Evolutionary conservation across 2,113 vertebrate species (phyloP).

Genomic region (Toxotes chatareus): DNA sequence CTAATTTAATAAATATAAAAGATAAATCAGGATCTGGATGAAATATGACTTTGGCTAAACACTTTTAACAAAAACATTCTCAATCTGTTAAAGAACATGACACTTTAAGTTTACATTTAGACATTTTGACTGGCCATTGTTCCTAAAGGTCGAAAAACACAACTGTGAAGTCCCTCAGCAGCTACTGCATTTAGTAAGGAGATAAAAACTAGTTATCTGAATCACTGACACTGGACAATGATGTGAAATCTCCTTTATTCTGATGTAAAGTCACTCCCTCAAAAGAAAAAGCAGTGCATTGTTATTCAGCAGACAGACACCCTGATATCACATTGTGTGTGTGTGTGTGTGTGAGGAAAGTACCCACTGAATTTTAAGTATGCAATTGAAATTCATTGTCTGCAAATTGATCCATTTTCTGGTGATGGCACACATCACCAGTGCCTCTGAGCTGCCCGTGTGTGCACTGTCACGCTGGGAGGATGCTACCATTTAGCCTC

Average conservation of each 20-base stretch:
- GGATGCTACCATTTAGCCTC: slow-evolving; percentile 27
- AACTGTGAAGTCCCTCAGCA: background rate
- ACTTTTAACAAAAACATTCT: background rate
- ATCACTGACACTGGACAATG: background rate
- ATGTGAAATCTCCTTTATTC: slow-evolving; percentile 5
- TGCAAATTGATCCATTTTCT: slow-evolving; percentile 57
- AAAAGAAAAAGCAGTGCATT: slow-evolving; percentile 14
- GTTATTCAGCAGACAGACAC: slow-evolving; percentile 18
- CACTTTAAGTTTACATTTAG: too few species aligned
- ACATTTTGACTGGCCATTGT: too few species aligned
- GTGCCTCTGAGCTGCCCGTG: background rate
- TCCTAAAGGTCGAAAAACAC: too few species aligned
- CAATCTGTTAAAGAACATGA: too few species aligned
- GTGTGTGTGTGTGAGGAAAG: slow-evolving; percentile 14
- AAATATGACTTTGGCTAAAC: too few species aligned
- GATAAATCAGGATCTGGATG: background rate
- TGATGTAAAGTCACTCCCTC: background rate
- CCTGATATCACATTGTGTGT: slow-evolving; percentile 25
- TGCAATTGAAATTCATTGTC: slow-evolving; percentile 53
- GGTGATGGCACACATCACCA: slow-evolving; percentile 13
- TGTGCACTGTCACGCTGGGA: slow-evolving; percentile 24
- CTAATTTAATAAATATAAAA: too few species aligned
- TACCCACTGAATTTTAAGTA: slow-evolving; percentile 60
- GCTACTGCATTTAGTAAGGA: background rate
- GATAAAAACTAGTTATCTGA: background rate